Conservation (phyloP, 2,888 invertebrate species). For the Drosophila limbata region DNA sequence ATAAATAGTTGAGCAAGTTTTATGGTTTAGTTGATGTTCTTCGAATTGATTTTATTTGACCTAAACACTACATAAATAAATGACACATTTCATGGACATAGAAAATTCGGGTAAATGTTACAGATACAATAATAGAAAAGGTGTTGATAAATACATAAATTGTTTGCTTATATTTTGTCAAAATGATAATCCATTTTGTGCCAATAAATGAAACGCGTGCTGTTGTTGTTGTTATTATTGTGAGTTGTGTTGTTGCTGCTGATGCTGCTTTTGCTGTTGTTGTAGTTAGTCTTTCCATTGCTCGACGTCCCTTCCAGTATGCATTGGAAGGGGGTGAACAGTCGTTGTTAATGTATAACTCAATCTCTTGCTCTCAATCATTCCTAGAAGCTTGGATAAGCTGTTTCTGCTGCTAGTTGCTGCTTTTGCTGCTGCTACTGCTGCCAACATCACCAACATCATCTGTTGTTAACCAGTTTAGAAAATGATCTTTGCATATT, state of each 20-base stretch:
- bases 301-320: constrained; percentile 90
- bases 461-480: constrained; percentile 62
- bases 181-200: constrained; percentile 42
- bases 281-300: constrained; percentile 62
- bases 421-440: constrained; percentile 17
- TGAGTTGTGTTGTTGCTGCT: constrained; percentile 42
- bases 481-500: constrained; percentile 28
- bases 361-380: constrained; percentile 57
- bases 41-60: constrained; percentile 37
- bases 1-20: constrained; percentile 58
- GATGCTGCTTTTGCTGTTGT: constrained; percentile 24
- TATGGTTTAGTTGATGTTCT: constrained; percentile 31
- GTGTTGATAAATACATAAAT: constrained; percentile 74
- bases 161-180: constrained; percentile 33
- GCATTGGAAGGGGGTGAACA: constrained; percentile 86
- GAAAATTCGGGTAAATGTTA: constrained; percentile 69
- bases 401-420: constrained; percentile 31
- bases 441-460: constrained; percentile 66
- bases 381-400: constrained; percentile 34
- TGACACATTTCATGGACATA: constrained; percentile 79
- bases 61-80: constrained; percentile 75
- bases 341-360: constrained; percentile 60
- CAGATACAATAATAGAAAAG: constrained; percentile 58
- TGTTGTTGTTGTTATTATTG: constrained; percentile 40
- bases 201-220: constrained; percentile 86